phyloP scores from a whole-genome alignment of 2,113 vertebrate species.

The Deroptyus accipitrinus region DNA sequence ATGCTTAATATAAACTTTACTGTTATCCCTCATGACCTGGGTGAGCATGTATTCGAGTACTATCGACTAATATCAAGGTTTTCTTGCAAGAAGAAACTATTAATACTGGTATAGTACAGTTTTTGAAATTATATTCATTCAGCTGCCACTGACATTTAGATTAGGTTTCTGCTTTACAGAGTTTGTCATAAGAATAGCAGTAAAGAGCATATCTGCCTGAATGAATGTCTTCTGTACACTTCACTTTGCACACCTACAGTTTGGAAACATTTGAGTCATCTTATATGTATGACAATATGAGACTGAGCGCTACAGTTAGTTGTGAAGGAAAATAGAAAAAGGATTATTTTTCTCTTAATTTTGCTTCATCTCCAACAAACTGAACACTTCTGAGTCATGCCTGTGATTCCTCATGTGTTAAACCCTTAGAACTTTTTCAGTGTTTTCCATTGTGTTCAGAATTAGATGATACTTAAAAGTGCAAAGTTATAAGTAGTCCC shows the following conservation, averaged over 20 bases:
- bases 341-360: neutral
- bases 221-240: neutral
- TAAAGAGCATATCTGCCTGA: neutral
- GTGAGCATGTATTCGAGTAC: neutral
- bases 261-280: neutral
- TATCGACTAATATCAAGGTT: neutral
- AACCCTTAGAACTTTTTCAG: neutral
- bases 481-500: neutral
- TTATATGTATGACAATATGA: neutral
- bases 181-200: neutral
- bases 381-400: neutral
- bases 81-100: neutral
- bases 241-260: neutral
- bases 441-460: neutral
- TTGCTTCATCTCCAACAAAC: neutral
- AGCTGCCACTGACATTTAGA: neutral
- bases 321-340: neutral
- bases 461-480: slow-evolving; percentile 22
- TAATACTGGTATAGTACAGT: neutral
- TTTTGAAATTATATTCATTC: neutral
- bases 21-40: neutral
- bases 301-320: neutral
- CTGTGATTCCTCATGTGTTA: neutral
- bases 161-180: neutral
- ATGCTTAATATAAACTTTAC: neutral